Evolutionary conservation across 2,113 vertebrate species (phyloP).

Genomic region (Tautogolabrus adspersus): DNA sequence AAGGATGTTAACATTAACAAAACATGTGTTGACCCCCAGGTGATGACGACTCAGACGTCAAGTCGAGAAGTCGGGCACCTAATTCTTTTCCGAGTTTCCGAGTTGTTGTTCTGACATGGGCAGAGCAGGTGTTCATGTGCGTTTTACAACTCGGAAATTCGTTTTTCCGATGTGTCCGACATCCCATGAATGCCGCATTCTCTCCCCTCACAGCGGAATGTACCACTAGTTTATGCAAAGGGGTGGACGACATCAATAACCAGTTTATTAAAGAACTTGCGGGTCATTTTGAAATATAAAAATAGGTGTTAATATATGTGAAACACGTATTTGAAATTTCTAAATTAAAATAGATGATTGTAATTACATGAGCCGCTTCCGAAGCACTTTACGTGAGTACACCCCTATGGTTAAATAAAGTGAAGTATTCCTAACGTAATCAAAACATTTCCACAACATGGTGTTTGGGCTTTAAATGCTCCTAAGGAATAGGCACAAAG

Average conservation of each 20-base stretch:
- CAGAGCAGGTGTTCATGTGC: too few relatives aligned
- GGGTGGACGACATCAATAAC: neutral
- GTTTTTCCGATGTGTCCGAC: too few relatives aligned
- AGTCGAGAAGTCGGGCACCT: too few relatives aligned
- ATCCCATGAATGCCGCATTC: too few relatives aligned
- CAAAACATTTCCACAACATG: conserved; percentile 44
- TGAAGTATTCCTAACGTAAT: conserved; percentile 24
- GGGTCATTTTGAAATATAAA: rapidly evolving
- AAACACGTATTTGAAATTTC: too few relatives aligned
- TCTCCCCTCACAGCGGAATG: conserved; percentile 33
- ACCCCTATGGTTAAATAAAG: conserved; percentile 20
- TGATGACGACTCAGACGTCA: too few relatives aligned
- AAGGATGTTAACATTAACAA: too few relatives aligned
- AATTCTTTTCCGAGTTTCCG: too few relatives aligned
- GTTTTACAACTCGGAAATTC: too few relatives aligned
- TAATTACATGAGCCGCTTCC: rapidly evolving
- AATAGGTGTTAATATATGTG: rapidly evolving
- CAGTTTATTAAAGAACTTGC: rapidly evolving
- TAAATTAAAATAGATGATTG: too few relatives aligned
- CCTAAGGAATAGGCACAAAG: rapidly evolving
- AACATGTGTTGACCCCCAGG: too few relatives aligned
- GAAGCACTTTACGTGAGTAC: rapidly evolving
- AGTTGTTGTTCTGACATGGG: too few relatives aligned
- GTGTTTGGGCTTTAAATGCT: neutral
- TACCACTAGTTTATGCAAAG: conserved; percentile 46